Base-by-base conservation (phyloP, 2,797 vertebrate species). In the Lemur catta region DNA sequence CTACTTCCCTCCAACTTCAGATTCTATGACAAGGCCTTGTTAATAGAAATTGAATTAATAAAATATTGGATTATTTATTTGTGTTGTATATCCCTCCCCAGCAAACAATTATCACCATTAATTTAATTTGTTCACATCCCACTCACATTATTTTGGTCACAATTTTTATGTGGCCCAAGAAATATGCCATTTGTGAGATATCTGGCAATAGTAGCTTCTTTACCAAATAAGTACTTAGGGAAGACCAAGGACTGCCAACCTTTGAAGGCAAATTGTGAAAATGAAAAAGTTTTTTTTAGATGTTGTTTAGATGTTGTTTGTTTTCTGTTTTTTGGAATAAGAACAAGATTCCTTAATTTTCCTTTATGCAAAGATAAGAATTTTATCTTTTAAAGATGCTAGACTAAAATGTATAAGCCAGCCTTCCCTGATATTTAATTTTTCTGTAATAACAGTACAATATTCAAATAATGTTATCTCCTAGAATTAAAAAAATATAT, bases 321-420 rank as follows among this genome's bases (percentile, higher is more conserved):
- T 30, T 65, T 76, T 67, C 57, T 80, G 26, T 67, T 79, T 89
- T 96, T 92, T 78, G 90, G 30, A 88, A 84, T 67, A 72, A 84
- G 20, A 72, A 67, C 33, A 69, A 65, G n/a, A 33, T 48, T 59
- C 38, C 28, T 57, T 74, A 24, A 85, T 84, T 84, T 69, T 86
- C 50, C 63, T 89, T 35, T 80, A 74, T 22, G 38, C 20, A 65
- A 76, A 80, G 57, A 65, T 59, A 46, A 59, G 26, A 81, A 26
- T 81, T 57, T 57, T n/a, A 63, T 43, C 61, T 67, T 85, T 57
- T 69, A 59, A 52, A 84, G 24, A 76, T 41, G 9, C 17, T 74
- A 55, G 48, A 50, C n/a, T 52, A 46, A 65, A 65, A 61, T 48
- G 81, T 41, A 48, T 20, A 93, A 81, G 71, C 38, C 52, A 65